Evolutionary conservation across 2,113 vertebrate genomes (phyloP).

Genomic region (Agelaius phoeniceus): DNA sequence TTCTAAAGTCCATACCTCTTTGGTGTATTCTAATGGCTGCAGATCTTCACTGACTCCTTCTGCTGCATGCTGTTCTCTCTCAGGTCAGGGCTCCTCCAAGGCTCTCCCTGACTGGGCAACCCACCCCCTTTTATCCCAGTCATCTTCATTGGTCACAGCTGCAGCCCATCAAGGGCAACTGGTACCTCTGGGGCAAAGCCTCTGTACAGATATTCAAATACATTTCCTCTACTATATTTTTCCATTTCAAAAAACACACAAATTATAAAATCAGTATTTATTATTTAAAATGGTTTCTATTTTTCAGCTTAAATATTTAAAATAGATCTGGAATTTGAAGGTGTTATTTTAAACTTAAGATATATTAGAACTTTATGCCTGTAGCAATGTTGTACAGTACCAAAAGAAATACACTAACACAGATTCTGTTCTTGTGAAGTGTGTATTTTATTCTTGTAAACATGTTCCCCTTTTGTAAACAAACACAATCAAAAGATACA

Average conservation of each 20-base stretch:
- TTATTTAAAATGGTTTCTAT: not conserved
- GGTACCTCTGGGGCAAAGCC: no score
- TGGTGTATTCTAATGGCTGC: no score
- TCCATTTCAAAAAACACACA: not conserved
- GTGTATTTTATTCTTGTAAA: not conserved
- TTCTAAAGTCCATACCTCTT: no score
- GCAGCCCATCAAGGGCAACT: no score
- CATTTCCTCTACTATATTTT: not conserved
- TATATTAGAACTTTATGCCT: not conserved
- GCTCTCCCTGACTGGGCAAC: no score
- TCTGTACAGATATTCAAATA: no score
- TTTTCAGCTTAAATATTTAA: not conserved
- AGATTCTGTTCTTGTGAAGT: not conserved
- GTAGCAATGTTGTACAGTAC: not conserved
- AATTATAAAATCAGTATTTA: not conserved
- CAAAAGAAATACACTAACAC: not conserved
- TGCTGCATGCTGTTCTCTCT: no score
- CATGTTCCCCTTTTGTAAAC: not conserved
- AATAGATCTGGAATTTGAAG: not conserved
- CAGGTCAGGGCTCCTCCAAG: no score
- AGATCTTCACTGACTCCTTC: no score
- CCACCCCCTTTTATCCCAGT: no score
- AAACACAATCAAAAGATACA: not conserved
- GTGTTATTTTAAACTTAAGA: not conserved
- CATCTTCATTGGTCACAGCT: no score